Evolutionary conservation across 1,140 invertebrate genomes (phyloP), one percentile per base, ranked within the genome.

Genomic region (Euborellia annulipes): DNA sequence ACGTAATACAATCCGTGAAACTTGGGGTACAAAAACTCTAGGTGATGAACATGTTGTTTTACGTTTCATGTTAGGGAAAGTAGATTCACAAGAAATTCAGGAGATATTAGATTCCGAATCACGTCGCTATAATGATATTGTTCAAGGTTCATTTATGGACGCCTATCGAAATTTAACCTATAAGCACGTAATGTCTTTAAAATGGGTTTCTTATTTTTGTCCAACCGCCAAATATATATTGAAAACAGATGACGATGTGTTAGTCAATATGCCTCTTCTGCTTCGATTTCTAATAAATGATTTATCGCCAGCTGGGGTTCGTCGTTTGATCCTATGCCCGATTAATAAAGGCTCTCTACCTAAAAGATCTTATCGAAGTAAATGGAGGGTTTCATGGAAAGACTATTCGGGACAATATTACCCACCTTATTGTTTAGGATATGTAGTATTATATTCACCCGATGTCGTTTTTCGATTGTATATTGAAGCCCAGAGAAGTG

Each of bases 91-190:
- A 0, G 47, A 61, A 0, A 43, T 53, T 27, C 70, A 78, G 50
- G 47, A 58, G 0, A 53, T 55, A 11, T 52, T 88, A 2, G 54
- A 69, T 13, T 53, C 66, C 36, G 86, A 91, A 59, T 71, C 72
- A 52, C 54, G 55, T 2, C 52, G 52, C 1, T 71, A 76, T 54
- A 63, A 67, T 16, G 87, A 91, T 58, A 68, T 90, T 44, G 70
- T 89, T 19, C 81, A 86, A 62, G 84, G 82, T 19, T 76, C 73
- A 52, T 89, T 88, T 59, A 45, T 69, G 7, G 86, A 90, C 64
- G 69, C 69, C 22, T 91, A 90, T 57, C 71, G 76, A 49, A 91
- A 90, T 63, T 72, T 91, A 62, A 88, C 85, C 2, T 85, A 86
- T 55, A 91, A 91, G 62, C 84, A 87, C 61, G 75, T 83, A 3